phyloP scores from a whole-genome alignment of 2,797 vertebrate species.

The Pantherophis vulpinus region DNA sequence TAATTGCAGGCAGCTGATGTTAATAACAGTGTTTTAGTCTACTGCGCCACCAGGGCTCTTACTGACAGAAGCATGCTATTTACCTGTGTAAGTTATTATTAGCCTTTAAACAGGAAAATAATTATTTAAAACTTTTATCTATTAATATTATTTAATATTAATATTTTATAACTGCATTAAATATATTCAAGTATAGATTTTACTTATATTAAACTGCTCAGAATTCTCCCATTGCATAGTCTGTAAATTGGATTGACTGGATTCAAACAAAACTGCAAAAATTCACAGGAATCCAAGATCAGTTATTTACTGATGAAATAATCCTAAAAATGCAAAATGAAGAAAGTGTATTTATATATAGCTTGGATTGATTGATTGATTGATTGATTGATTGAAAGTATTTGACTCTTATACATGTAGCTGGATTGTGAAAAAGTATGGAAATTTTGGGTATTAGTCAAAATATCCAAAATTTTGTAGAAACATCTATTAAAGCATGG shows the following conservation, averaged over 20 bases:
- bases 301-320: not conserved
- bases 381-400: not conserved
- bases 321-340: not conserved
- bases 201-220: not conserved
- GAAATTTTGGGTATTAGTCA: not conserved
- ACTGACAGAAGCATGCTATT: not conserved
- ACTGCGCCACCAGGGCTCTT: not conserved
- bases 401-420: not conserved
- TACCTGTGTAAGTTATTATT: not conserved
- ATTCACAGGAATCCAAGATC: not conserved
- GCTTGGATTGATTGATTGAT: not conserved
- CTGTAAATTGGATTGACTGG: not conserved
- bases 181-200: not conserved
- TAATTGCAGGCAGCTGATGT: too few species aligned
- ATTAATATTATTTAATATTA: not conserved
- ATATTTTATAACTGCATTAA: not conserved
- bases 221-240: not conserved
- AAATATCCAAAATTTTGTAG: not conserved
- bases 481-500: not conserved
- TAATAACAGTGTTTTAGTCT: too few species aligned
- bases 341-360: not conserved
- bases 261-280: not conserved
- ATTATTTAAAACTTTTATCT: not conserved
- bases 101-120: not conserved
- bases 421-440: not conserved